Conservation (phyloP, 2,888 invertebrate genomes). For the Drosophila emarginata region DNA sequence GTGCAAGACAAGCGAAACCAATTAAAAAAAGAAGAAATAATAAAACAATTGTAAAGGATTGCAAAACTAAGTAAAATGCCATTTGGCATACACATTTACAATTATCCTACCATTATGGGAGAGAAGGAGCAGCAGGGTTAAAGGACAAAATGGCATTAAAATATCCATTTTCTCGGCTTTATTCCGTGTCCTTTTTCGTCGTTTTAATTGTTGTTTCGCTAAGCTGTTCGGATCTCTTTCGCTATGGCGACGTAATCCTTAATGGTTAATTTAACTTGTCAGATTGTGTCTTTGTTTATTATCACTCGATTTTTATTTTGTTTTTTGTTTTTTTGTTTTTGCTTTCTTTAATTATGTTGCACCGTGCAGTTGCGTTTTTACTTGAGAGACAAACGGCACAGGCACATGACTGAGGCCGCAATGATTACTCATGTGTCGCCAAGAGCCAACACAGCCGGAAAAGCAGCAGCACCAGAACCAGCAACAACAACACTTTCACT, state of each 20-base stretch:
- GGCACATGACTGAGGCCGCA: conserved; percentile 46
- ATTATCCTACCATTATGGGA: conserved; percentile 68
- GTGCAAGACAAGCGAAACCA: conserved; percentile 3
- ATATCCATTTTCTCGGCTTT: conserved; percentile 68
- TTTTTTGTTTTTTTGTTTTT: conserved; percentile 15
- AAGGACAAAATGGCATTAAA: conserved; percentile 63
- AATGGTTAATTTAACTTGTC: conserved; percentile 47
- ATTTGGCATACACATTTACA: neutral
- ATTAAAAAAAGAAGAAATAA: neutral
- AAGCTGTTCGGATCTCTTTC: conserved; percentile 17
- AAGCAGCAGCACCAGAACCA: conserved; percentile 22
- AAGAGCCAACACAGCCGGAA: conserved; percentile 31
- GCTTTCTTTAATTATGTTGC: conserved; percentile 35
- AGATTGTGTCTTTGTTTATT: conserved; percentile 20
- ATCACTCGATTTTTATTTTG: conserved; percentile 7
- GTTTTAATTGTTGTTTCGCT: conserved; percentile 26
- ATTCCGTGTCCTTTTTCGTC: neutral
- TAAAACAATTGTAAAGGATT: conserved; percentile 5
- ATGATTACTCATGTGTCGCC: conserved; percentile 56
- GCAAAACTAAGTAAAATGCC: conserved; percentile 9
- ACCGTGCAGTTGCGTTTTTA: conserved; percentile 54
- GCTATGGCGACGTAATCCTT: conserved; percentile 47
- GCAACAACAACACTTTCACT: conserved; percentile 65
- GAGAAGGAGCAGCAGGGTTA: conserved; percentile 56
- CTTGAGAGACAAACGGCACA: conserved; percentile 43